phyloP scores from a whole-genome alignment of 2,797 vertebrate species.

The Hapalemur alaotrensis region DNA sequence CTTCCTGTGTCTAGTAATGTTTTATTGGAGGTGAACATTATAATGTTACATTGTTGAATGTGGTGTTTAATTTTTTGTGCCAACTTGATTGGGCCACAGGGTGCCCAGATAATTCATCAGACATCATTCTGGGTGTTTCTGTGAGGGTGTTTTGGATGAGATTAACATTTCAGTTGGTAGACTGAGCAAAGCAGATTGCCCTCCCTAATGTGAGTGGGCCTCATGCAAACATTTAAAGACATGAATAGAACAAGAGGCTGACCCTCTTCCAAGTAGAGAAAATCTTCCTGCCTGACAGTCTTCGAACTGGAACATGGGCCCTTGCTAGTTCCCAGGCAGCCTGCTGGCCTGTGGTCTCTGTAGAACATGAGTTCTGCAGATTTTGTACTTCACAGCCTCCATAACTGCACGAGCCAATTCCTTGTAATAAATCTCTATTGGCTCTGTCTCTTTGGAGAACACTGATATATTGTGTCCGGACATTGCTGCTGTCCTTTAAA shows the following conservation, averaged over 20 bases:
- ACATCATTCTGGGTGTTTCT: background rate
- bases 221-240: background rate
- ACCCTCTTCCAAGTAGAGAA: background rate
- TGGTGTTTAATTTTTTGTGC: background rate
- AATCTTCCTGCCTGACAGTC: background rate
- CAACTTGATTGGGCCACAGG: too few relatives aligned
- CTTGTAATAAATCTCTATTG: background rate
- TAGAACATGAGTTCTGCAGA: background rate
- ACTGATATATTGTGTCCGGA: background rate
- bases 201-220: too few relatives aligned
- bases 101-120: background rate
- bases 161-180: background rate
- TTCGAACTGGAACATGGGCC: background rate
- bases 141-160: background rate
- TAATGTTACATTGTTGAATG: background rate
- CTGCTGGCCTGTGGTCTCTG: background rate
- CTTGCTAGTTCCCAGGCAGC: background rate
- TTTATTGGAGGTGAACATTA: background rate
- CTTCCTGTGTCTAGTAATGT: background rate
- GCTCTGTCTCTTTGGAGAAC: background rate
- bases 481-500: background rate
- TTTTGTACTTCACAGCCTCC: background rate
- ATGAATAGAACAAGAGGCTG: background rate
- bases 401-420: background rate
- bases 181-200: background rate